Percentiles rank a stretch among this genome's conserved stretches.
Conservation (phyloP, 2,888 invertebrate genomes). For the Parnassius glacialis region DNA sequence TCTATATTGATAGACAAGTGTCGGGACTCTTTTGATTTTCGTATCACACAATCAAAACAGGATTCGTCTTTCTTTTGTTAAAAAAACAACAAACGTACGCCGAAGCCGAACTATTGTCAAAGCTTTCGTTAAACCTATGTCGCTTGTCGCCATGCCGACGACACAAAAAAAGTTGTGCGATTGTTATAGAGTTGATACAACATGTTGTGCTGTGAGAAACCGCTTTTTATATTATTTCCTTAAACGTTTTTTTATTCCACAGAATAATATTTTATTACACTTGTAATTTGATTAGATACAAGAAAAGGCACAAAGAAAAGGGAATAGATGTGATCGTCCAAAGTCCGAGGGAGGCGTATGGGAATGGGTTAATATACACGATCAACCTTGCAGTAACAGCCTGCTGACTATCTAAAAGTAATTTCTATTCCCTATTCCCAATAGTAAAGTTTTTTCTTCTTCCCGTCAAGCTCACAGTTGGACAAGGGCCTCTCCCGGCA, state of each 20-base stretch:
- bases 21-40: constrained; percentile 53
- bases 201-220: constrained; percentile 51
- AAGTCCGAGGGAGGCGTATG: no score
- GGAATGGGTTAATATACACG: no score
- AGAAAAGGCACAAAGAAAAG: constrained; percentile 2
- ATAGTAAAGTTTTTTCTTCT: no score
- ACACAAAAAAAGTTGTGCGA: constrained; percentile 44
- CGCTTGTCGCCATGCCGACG: constrained; percentile 46
- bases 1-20: constrained; percentile 55
- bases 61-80: constrained; percentile 51
- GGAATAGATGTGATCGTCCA: not conserved
- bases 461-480: no score
- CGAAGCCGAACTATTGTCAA: constrained; percentile 65
- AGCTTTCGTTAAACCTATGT: constrained; percentile 48
- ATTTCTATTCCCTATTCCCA: no score
- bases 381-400: no score
- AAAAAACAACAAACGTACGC: constrained; percentile 46
- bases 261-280: constrained; percentile 22
- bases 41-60: constrained; percentile 72
- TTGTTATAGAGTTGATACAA: constrained; percentile 47
- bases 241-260: constrained; percentile 22
- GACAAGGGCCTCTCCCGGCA: no score
- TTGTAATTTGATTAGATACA: constrained; percentile 21
- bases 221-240: constrained; percentile 43
- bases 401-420: no score